phyloP scores from a whole-genome alignment of 2,888 invertebrate species.

The Drosophila monieri region DNA sequence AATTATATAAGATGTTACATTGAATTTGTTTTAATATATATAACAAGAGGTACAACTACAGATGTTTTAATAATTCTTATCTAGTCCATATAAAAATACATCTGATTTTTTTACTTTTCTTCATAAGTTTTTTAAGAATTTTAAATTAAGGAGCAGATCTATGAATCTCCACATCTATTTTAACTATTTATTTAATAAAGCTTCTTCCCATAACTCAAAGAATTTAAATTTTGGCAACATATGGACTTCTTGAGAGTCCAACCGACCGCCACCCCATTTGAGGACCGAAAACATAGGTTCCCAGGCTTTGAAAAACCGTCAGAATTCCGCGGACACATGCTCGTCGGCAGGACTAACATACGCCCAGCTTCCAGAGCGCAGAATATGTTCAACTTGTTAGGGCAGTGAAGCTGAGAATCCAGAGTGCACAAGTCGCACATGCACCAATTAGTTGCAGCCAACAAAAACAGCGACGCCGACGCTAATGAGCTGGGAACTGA shows the following conservation, averaged over 20 bases:
- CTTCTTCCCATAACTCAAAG: no score
- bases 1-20: no score
- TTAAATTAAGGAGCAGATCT: no score
- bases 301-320: constrained; percentile 62
- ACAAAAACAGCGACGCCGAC: constrained; percentile 69
- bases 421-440: constrained; percentile 56
- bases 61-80: no score
- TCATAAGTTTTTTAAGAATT: no score
- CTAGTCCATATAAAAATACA: no score
- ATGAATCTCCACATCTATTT: no score
- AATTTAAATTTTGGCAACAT: constrained; percentile 1
- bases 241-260: constrained; percentile 5
- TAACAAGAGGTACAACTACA: no score
- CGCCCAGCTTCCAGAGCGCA: constrained; percentile 69
- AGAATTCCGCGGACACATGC: constrained; percentile 18
- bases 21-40: no score
- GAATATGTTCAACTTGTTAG: constrained; percentile 84
- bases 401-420: constrained; percentile 70
- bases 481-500: constrained; percentile 74
- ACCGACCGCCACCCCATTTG: background rate
- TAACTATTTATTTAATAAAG: no score
- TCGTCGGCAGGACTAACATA: constrained; percentile 49
- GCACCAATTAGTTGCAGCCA: constrained; percentile 76
- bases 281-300: constrained; percentile 67
- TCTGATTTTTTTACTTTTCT: no score